phyloP scores from a whole-genome alignment of 2,888 invertebrate genomes.

The Julus scanicus region DNA sequence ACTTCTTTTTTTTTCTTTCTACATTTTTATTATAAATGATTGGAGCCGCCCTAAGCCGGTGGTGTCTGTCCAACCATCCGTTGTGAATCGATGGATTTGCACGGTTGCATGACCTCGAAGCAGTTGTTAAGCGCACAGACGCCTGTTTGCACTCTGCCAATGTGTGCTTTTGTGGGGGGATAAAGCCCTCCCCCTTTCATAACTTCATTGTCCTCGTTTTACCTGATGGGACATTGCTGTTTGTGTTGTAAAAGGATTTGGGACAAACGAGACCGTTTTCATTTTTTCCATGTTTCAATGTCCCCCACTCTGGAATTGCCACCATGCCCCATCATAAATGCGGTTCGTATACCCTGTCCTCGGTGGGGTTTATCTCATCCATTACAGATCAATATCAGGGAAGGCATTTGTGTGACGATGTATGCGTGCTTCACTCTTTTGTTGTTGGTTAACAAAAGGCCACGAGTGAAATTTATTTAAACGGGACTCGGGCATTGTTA shows the following conservation, averaged over 20 bases:
- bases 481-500: neutral
- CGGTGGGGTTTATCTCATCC: neutral
- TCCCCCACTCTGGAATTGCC: neutral
- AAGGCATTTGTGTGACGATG: too few relatives aligned
- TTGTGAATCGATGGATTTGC: neutral
- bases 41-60: neutral
- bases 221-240: neutral
- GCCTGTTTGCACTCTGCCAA: neutral
- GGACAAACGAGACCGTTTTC: neutral
- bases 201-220: neutral
- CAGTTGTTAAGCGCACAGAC: neutral
- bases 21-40: neutral
- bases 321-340: neutral
- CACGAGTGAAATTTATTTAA: neutral
- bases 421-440: neutral
- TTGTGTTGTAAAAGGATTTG: neutral
- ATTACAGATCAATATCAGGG: neutral
- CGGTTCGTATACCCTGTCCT: neutral
- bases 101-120: conserved; percentile 17
- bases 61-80: conserved; percentile 21
- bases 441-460: neutral
- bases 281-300: neutral
- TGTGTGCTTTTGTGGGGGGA: neutral
- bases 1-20: neutral
- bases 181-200: neutral